These are phyloP conservation scores for Neosalanx taihuensis DNA, from an alignment of 2,797 vertebrate genomes.

Conservation along the genomic window DNA sequence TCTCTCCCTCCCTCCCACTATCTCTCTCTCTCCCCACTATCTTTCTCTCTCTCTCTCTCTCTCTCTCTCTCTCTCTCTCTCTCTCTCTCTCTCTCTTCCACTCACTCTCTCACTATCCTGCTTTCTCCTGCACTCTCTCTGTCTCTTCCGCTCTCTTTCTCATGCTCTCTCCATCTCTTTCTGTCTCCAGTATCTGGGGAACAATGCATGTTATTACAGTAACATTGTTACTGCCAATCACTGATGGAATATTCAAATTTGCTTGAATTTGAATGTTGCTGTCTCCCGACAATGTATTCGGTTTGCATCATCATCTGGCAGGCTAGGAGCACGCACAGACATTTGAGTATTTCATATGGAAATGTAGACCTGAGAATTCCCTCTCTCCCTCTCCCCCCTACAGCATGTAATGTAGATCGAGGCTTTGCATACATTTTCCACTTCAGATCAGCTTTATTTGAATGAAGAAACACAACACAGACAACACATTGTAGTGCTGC, in stretches of 20 bases:
- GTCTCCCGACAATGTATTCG: background rate
- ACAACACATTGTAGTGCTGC: constrained; percentile 57
- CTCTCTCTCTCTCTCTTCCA: too few species aligned
- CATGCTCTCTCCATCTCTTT: too few species aligned
- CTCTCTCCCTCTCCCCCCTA: constrained; percentile 4
- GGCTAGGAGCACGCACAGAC: constrained; percentile 24
- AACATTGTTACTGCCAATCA: background rate
- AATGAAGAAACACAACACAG: constrained; percentile 39
- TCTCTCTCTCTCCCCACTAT: background rate
- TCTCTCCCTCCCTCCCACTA: too few species aligned
- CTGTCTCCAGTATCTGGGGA: background rate
- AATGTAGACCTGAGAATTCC: constrained; percentile 37
- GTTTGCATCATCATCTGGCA: background rate
- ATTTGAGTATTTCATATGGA: constrained; percentile 44
- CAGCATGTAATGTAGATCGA: constrained; percentile 39
- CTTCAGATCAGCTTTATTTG: constrained; percentile 42
- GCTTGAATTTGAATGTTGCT: background rate
- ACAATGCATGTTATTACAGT: background rate
- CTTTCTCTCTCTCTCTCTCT: background rate
- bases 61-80: background rate
- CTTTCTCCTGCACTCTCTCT: too few species aligned
- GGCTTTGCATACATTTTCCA: constrained; percentile 63
- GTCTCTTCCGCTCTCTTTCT: too few species aligned
- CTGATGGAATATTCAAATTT: background rate
- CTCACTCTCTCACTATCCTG: too few species aligned